phyloP scores from a whole-genome alignment of 1,140 invertebrate species.

The Magallana angulata region DNA sequence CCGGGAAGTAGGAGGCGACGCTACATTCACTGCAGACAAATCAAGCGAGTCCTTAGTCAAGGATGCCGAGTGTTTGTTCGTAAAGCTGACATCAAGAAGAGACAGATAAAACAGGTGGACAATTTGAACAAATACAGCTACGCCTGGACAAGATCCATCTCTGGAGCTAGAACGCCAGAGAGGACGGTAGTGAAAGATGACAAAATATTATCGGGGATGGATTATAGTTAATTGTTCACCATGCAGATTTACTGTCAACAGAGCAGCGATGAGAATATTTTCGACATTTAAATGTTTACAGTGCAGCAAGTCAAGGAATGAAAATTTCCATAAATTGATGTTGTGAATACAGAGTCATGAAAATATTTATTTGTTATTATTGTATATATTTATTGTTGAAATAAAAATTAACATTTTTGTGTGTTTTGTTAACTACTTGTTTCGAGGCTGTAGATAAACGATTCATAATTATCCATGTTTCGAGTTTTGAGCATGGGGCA shows the following conservation, averaged over 20 bases:
- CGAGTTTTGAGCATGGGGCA: too few species aligned
- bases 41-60: slow-evolving; percentile 22
- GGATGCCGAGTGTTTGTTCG: slow-evolving; percentile 48
- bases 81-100: slow-evolving; percentile 15
- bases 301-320: neutral
- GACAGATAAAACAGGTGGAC: slow-evolving; percentile 27
- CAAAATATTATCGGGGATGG: neutral
- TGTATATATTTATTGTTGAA: too few species aligned
- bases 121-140: slow-evolving; percentile 43
- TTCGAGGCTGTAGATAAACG: too few species aligned
- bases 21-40: slow-evolving; percentile 32
- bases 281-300: too few species aligned
- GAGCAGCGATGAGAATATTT: too few species aligned
- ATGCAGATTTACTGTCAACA: too few species aligned
- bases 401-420: too few species aligned
- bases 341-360: too few species aligned
- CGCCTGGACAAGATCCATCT: slow-evolving; percentile 26
- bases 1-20: neutral
- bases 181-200: neutral
- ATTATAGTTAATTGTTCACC: neutral
- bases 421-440: too few species aligned
- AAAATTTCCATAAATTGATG: neutral
- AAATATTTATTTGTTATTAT: too few species aligned
- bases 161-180: neutral
- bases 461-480: too few species aligned